A percentile compares a stretch with the other conserved stretches of the same genome.
These are phyloP conservation scores for Ceryle rudis DNA, from an alignment of 2,797 vertebrate species.

Conservation along the genomic window DNA sequence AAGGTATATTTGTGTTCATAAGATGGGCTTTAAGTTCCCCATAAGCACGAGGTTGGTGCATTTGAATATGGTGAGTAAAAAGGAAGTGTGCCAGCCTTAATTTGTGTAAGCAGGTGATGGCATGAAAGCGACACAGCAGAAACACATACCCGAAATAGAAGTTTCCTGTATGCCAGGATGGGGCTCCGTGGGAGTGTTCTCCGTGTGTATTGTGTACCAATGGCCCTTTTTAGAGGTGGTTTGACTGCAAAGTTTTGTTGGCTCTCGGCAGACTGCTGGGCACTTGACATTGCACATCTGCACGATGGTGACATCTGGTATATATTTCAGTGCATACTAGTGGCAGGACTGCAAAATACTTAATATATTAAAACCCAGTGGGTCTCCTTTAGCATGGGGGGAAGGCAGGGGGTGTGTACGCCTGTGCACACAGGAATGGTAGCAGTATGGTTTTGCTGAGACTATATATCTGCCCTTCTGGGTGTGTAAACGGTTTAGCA, in stretches of 20 bases:
- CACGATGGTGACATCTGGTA: too few relatives aligned
- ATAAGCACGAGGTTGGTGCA: accelerated
- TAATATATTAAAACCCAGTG: accelerated
- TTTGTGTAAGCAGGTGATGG: neutral
- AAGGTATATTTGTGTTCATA: accelerated
- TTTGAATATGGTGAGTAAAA: neutral
- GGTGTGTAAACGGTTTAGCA: accelerated
- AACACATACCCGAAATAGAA: accelerated
- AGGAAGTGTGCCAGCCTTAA: neutral
- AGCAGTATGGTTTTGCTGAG: neutral
- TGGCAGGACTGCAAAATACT: neutral
- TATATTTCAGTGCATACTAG: neutral
- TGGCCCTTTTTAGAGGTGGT: neutral
- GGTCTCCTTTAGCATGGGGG: neutral
- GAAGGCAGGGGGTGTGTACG: accelerated
- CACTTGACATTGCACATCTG: neutral
- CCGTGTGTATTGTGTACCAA: accelerated
- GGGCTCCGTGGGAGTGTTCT: accelerated
- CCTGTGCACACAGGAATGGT: neutral
- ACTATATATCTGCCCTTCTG: neutral
- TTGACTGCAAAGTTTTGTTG: accelerated
- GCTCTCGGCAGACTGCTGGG: neutral
- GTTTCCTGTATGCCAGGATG: neutral
- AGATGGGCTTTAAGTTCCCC: neutral
- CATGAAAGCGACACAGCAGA: accelerated